Conservation (phyloP, 2,888 invertebrate genomes). For the Drosophila nigricruria region DNA sequence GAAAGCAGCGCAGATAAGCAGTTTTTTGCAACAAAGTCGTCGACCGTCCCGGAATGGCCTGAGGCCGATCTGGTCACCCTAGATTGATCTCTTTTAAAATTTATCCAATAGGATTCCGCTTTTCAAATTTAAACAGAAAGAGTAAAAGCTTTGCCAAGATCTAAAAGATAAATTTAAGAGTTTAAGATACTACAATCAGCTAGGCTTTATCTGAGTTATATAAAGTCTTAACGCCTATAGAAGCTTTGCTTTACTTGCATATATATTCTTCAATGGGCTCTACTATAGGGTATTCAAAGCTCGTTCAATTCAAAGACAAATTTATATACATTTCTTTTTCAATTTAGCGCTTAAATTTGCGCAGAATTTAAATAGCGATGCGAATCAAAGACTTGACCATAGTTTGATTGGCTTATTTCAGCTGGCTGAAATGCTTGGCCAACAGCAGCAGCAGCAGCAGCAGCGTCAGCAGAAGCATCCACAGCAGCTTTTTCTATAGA, state of each 20-base stretch:
- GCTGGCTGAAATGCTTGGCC: slow-evolving; percentile 1
- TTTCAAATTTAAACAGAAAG: too few species aligned
- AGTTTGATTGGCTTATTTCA: slow-evolving; percentile 35
- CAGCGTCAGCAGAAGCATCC: background rate
- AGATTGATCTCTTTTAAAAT: too few species aligned
- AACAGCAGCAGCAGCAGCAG: background rate
- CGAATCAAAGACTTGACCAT: slow-evolving; percentile 29
- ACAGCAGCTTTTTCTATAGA: slow-evolving; percentile 29
- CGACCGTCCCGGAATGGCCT: too few species aligned
- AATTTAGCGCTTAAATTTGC: slow-evolving; percentile 40
- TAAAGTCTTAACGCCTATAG: background rate
- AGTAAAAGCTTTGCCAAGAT: too few species aligned
- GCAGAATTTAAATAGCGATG: slow-evolving; percentile 47
- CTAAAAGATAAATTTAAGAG: too few species aligned
- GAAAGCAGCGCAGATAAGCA: too few species aligned
- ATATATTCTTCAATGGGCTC: background rate
- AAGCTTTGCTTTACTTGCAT: background rate
- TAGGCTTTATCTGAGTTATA: background rate
- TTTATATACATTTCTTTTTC: background rate
- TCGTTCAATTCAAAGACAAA: background rate
- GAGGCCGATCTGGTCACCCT: too few species aligned
- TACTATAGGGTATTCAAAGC: background rate
- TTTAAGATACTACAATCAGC: too few species aligned
- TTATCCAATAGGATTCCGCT: too few species aligned
- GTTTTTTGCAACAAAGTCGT: too few species aligned